Base-by-base conservation (phyloP, 2,888 invertebrate genomes). In the Torymus aiolomorphi region DNA sequence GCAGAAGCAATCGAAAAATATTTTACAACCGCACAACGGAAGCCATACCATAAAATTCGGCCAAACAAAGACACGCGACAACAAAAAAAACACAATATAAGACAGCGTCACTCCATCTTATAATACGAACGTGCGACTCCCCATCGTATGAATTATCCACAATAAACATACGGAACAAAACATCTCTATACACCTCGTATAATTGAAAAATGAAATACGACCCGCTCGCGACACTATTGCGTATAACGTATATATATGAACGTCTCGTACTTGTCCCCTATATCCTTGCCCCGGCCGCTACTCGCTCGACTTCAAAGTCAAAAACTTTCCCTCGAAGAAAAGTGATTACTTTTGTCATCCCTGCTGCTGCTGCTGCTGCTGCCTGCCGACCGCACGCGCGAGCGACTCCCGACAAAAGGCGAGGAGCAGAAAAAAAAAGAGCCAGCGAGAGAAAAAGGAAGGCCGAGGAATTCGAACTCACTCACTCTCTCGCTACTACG, bases 321-420 rank as follows among this genome's bases (percentile, higher is more conserved):
- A 80, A 69, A 76, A 57, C 67, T 63, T n/a, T 13, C 31, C 31
- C 61, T 71, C 71, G 80, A 81, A 69, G 80, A 77, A 80, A 80
- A 81, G 80, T 81, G 78, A 81, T 81, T 81, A 78, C 80, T 81
- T 81, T 78, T 78, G 80, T 78, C 80, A 81, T 81, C 74, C 75
- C 42, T 8, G 42, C 42, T 5, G 2, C 20, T 10, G 5, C n/a
- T 5, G 1, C 4, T 2, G 2, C 4, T 10, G 5, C 42, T 8
- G 42, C 42, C 42, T 42, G 42, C 66, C 78, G 71, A 70, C 61
- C 80, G 73, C 80, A 77, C 80, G 80, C 80, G 80, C 74, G 70
- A 77, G 59, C 74, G 76, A 71, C 59, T 65, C n/a, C 13, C 80
- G 63, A 80, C 80, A 80, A 80, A 80, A 72, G 73, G 49, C 49